Evolutionary conservation across 2,113 vertebrate genomes (phyloP), one percentile per base, ranked within the genome.

Genomic region (Morone saxatilis): DNA sequence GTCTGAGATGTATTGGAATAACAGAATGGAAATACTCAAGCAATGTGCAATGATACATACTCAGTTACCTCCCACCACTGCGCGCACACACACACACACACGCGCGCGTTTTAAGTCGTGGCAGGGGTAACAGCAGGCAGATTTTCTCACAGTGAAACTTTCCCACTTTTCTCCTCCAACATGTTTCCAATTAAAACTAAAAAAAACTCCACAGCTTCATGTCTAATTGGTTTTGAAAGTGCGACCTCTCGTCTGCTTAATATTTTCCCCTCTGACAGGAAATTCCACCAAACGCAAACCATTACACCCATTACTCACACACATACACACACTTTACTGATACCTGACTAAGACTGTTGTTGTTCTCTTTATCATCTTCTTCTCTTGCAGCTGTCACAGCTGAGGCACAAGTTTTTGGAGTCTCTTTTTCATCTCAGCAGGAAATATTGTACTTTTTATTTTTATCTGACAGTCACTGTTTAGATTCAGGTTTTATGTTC

Each of bases 221-320:
- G 84, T 76, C 77, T 94, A 89, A 94, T 93, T 94, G 94, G 78
- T 92, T 93, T 87, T 93, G 91, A 94, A 88, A 90, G 91, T 89
- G 86, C 54, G 93, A 90, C 91, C 91, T 78, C 84, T 86, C 45
- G 86, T 88, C 87, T 86, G 79, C 78, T 86, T 93, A 51, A 80
- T 72, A 80, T 70, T 41, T 61, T 43, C 31, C 41, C n/a, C 88
- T 81, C 71, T 77, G 89, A 91, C 90, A 95, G 94, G 94, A 96
- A 96, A 93, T 86, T 76, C 75, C 86, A 73, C 45, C 56, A 57
- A 88, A 92, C 90, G 73, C 70, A 80, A 93, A 91, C 90, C 93
- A 91, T 89, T 61, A 59, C 71, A 83, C 31, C 81, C 91, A 95
- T 94, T 73, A 71, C 1, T 74, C 45, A 17, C 74, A 45, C 59